Base-by-base conservation (phyloP, 1,140 invertebrate genomes). In the Colletes latitarsis region DNA sequence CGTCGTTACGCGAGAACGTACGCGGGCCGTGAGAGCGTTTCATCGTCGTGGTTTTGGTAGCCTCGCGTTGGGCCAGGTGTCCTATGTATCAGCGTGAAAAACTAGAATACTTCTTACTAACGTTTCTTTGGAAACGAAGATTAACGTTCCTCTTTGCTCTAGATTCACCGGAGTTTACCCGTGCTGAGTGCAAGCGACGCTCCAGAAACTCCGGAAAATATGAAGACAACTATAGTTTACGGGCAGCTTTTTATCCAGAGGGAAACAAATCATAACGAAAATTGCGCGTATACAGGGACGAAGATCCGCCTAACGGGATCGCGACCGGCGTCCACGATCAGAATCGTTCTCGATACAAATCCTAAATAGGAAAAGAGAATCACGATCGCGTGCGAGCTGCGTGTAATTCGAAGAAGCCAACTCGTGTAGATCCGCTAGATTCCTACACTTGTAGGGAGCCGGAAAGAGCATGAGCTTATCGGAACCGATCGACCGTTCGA, bases 81-180 rank as follows among this genome's bases (percentile, higher is more conserved):
- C 77, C 30, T 84, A 76, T 74, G 74, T 52, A 72, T 82, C 84
- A 74, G 9, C 53, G 19, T 68, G 80, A 82, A 78, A 82, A 85
- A 85, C 73, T 70, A 63, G 69, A 76, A 84, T 82, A 85, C 79
- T 86, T 85, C 83, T 86, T 82, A 58, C 66, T 19, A 62, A 85
- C 68, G 58, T 86, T 78, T 70, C 72, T 57, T 62, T 63, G 57
- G 53, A 75, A 86, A 86, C 70, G 83, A 86, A 86, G 84, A 86
- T 85, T 85, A 86, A 86, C 84, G 83, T 70, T 41, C 80, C 60
- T 68, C 62, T 82, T 70, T 70, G 74, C 74, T 62, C 58, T 41
- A 68, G 60, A 86, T 85, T 75, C 80, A 43, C 73, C 83, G 21
- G 66, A 52, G 73, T 69, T 76, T 67, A 57, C 58, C 14, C 21